These are phyloP conservation scores for Nomada fucata DNA, from an alignment of 2,888 invertebrate genomes.

Conservation along the genomic window DNA sequence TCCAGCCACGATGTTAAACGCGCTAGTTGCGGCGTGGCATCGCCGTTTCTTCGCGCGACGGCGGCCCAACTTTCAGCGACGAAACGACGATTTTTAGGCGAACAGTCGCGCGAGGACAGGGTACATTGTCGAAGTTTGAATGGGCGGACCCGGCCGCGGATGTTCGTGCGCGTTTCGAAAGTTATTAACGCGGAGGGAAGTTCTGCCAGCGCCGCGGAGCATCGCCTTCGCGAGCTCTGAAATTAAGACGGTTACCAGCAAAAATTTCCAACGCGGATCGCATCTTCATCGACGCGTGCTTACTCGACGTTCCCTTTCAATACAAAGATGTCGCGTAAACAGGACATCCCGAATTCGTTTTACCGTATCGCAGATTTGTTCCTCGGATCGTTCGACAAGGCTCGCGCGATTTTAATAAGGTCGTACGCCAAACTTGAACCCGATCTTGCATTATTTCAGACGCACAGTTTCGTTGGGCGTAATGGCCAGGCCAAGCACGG, in stretches of 20 bases:
- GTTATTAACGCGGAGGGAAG: slow-evolving; percentile 28
- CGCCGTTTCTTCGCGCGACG: slow-evolving; percentile 12
- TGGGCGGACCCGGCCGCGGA: slow-evolving; percentile 4
- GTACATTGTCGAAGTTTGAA: slow-evolving; percentile 48
- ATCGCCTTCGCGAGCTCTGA: not conserved
- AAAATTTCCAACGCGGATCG: not conserved
- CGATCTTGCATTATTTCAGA: slow-evolving; percentile 11
- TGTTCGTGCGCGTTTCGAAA: slow-evolving; percentile 26
- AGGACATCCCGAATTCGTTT: too few relatives aligned
- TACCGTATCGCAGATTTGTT: too few relatives aligned
- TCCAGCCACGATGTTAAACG: slow-evolving; percentile 12
- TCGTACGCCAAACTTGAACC: not conserved
- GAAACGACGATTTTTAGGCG: slow-evolving; percentile 23
- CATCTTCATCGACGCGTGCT: not conserved
- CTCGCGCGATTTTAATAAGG: not conserved
- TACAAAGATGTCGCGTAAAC: too few relatives aligned
- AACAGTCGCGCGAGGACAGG: slow-evolving; percentile 15
- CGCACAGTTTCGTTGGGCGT: slow-evolving; percentile 16
- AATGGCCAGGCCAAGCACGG: not conserved
- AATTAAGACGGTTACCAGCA: not conserved
- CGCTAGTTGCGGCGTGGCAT: slow-evolving; percentile 20
- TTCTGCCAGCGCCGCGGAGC: not conserved
- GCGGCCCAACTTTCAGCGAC: slow-evolving; percentile 29
- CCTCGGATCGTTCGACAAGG: not conserved
- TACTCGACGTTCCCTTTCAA: too few relatives aligned